phyloP scores from a whole-genome alignment of 37 sponge, comb jelly and placozoan genomes.

The Diacarnus erythraeanus region DNA sequence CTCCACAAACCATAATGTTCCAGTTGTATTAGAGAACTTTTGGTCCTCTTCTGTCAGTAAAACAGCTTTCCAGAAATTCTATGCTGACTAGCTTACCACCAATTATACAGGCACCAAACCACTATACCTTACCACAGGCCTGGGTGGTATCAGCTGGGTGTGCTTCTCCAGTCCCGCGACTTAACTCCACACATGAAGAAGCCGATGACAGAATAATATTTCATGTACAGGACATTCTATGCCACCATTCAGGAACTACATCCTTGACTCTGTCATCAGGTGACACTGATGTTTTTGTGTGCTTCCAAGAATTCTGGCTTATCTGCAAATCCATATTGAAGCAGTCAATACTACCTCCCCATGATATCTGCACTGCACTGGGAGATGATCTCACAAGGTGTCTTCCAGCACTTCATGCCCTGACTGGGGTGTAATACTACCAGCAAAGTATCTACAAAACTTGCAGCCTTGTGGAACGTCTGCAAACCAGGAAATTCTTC shows the following conservation, averaged over 20 bases:
- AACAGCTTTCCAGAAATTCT: too few species aligned
- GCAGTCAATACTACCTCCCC: constrained; percentile 7
- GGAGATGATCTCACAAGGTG: constrained; percentile 19
- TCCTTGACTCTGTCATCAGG: constrained; percentile 11
- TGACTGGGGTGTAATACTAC: constrained; percentile 12
- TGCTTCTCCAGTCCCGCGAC: background rate
- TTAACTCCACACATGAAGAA: constrained; percentile 6
- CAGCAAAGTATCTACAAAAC: too few species aligned
- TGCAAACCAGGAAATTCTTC: constrained; percentile 1
- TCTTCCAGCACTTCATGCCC: constrained; percentile 15
- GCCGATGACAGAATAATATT: constrained; percentile 5
- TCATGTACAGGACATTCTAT: background rate
- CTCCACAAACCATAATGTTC: background rate
- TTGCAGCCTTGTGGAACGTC: background rate
- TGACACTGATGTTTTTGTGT: constrained; percentile 14
- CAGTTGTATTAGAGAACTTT: background rate
- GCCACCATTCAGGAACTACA: constrained; percentile 4
- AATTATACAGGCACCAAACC: too few species aligned
- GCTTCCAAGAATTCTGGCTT: constrained; percentile 14
- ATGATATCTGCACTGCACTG: constrained; percentile 4
- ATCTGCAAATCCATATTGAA: background rate
- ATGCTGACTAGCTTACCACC: too few species aligned
- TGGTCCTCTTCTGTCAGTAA: background rate
- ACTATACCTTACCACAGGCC: too few species aligned
- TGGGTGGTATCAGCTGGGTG: too few species aligned